phyloP scores from a whole-genome alignment of 64 coral and sea anemone species.

The Acropora yongei region DNA sequence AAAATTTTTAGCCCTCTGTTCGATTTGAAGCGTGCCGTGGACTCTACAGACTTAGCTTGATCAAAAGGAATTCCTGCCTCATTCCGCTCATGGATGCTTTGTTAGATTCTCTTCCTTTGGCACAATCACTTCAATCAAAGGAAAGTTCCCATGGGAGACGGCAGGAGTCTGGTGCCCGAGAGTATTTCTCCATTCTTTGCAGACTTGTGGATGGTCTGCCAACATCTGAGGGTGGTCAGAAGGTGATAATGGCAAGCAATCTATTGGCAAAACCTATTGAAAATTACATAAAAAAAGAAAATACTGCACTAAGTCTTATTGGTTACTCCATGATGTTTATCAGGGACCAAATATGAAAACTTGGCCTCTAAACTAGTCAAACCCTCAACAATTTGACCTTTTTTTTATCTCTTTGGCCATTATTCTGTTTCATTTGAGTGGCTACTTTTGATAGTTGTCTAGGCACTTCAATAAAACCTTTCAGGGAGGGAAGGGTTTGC shows the following conservation, averaged over 20 bases:
- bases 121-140: slow-evolving; percentile 86
- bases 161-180: slow-evolving; percentile 78
- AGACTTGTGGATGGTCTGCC: slow-evolving; percentile 93
- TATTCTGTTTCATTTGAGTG: no score
- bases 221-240: slow-evolving; percentile 56
- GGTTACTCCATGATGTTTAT: no score
- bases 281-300: no score
- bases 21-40: slow-evolving; percentile 95
- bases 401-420: no score
- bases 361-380: no score
- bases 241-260: not conserved
- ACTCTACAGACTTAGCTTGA: slow-evolving; percentile 91
- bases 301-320: no score
- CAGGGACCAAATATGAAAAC: no score
- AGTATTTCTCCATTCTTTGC: slow-evolving; percentile 90
- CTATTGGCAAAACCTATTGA: no score
- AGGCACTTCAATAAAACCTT: no score
- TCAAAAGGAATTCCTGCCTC: slow-evolving; percentile 95
- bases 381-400: no score
- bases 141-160: slow-evolving; percentile 51
- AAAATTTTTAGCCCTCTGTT: slow-evolving; percentile 70
- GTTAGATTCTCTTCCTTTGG: slow-evolving; percentile 85
- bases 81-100: slow-evolving; percentile 92
- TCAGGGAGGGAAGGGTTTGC: no score
- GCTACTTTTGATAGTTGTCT: no score